phyloP scores from a whole-genome alignment of 2,888 invertebrate genomes.

The Neria commutata region DNA sequence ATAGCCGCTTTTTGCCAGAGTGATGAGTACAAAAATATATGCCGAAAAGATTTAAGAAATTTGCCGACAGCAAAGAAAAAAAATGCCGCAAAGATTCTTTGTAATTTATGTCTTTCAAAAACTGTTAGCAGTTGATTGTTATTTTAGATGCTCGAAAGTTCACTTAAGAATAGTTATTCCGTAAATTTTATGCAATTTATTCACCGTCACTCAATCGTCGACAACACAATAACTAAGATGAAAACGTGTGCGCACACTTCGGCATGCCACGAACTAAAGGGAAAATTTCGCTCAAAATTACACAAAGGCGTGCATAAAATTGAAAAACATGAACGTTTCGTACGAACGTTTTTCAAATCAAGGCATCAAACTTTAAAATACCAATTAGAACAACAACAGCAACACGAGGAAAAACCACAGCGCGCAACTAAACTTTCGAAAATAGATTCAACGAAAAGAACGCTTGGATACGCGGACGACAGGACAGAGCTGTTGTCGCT shows the following conservation, averaged over 20 bases:
- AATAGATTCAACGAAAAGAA: conserved; percentile 22
- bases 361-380: conserved; percentile 15
- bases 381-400: conserved; percentile 12
- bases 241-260: conserved; percentile 35
- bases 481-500: too few relatives aligned
- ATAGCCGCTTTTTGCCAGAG: too few relatives aligned
- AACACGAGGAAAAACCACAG: neutral
- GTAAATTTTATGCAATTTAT: too few relatives aligned
- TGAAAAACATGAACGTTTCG: conserved; percentile 1
- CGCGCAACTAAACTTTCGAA: conserved; percentile 9
- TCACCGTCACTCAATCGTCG: conserved; percentile 20
- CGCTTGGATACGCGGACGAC: conserved; percentile 7
- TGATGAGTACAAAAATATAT: neutral
- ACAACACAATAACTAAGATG: conserved; percentile 22
- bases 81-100: neutral
- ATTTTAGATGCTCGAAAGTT: neutral
- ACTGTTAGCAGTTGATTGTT: too few relatives aligned
- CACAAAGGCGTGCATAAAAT: neutral
- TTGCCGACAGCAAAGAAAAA: neutral
- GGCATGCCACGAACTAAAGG: conserved; percentile 36
- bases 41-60: neutral
- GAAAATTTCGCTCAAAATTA: conserved; percentile 17
- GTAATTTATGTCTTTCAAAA: too few relatives aligned
- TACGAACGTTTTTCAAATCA: neutral
- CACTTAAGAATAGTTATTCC: too few relatives aligned